Evolutionary conservation across 2,888 invertebrate species (phyloP), one percentile per base, ranked within the genome.

Genomic region (Yponomeuta sedellus): DNA sequence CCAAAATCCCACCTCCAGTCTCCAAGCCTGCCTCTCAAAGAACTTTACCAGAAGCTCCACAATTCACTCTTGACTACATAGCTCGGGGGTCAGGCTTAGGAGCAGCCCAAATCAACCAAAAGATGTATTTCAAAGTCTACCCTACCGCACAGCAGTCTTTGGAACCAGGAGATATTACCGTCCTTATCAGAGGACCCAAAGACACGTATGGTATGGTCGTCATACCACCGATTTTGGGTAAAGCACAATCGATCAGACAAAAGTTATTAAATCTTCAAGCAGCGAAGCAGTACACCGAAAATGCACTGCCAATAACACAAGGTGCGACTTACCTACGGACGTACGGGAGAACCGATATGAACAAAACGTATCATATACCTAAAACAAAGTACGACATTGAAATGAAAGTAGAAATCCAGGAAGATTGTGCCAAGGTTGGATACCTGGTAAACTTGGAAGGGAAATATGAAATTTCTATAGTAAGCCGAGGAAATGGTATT

Each of bases 1-100:
- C 81, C 16, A 90, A 88, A 74, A 68, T 91, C 63, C 82, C 87
- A 64, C 89, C 88, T 28, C 82, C 90, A 10, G 84, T 88, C 10
- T 85, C 81, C 44, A 87, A 83, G 68, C 82, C 83, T 56, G 73
- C 77, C 22, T 83, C 82, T 16, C 86, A 84, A 71, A 78, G 82
- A 73, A 82, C 81, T 11, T 82, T 86, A 2, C 80, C 86, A 52
- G 88, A 88, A 74, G 77, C 78, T 16, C 74, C 10, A 11, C 86
- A 88, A 68, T 85, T 83, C 69, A 90, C 92, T 10, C 81, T 92
- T 3, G 90, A 92, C 72, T 94, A 93, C 73, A 85, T 93, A 2
- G 93, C 92, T 0, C 87, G 92, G 77, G 94, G 94, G 11, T 92
- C 93, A 77, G 94, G 94, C 0, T 78, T 94, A 22, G 82, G 91